Percentiles rank a stretch among this genome's conserved stretches.
These are phyloP conservation scores for Trichogramma pretiosum DNA, from an alignment of 1,140 invertebrate species.

Conservation along the genomic window DNA sequence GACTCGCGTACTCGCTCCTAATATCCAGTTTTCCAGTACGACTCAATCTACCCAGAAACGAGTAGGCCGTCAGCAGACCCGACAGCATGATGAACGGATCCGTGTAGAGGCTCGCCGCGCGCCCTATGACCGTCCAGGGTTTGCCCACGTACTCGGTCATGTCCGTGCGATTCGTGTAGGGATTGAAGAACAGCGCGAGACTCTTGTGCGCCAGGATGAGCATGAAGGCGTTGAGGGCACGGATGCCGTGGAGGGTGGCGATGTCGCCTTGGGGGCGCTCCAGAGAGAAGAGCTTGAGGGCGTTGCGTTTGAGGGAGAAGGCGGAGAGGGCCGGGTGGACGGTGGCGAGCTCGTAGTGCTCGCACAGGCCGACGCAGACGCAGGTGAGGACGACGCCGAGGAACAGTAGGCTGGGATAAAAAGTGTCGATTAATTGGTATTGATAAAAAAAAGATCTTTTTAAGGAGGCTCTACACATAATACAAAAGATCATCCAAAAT, in stretches of 20 bases:
- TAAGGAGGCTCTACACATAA: no score
- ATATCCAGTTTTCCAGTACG: conserved; percentile 51
- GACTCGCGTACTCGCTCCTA: conserved; percentile 50
- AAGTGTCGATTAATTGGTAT: not conserved
- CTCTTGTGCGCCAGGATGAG: conserved; percentile 62
- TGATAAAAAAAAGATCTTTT: no score
- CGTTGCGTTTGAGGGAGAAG: conserved; percentile 58
- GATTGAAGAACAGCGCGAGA: conserved; percentile 63
- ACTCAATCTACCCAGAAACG: conserved; percentile 52
- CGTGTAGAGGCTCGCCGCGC: conserved; percentile 67
- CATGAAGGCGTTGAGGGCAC: conserved; percentile 58
- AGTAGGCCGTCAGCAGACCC: conserved; percentile 59
- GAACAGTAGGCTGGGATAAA: conserved; percentile 36
- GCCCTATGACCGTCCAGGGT: conserved; percentile 61
- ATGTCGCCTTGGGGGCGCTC: conserved; percentile 51
- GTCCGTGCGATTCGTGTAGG: conserved; percentile 58
- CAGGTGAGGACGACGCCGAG: conserved; percentile 26
- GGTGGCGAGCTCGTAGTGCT: conserved; percentile 31
- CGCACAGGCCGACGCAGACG: conserved; percentile 31
- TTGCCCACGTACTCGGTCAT: conserved; percentile 59
- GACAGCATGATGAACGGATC: conserved; percentile 71
- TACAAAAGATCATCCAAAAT: no score
- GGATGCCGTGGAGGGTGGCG: conserved; percentile 56
- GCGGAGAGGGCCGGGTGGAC: conserved; percentile 46
- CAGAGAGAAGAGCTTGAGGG: conserved; percentile 47